These are phyloP conservation scores for Aphrocallistes beatrix DNA, from an alignment of 37 sponge, comb jelly and placozoan species.

Conservation along the genomic window DNA sequence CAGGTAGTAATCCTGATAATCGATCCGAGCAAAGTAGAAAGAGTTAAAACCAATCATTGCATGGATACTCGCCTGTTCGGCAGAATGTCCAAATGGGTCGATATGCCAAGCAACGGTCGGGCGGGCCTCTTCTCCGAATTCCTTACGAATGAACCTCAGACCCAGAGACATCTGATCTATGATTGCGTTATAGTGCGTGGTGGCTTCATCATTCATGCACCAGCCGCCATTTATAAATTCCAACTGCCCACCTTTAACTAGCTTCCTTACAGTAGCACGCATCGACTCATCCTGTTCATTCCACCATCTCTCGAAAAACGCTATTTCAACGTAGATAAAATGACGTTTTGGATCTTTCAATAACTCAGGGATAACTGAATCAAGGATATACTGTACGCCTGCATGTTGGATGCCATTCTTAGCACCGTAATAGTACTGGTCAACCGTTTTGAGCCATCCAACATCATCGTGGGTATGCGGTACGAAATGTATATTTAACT, in stretches of 20 bases:
- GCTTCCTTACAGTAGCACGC: constrained; percentile 31
- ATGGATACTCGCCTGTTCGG: constrained; percentile 39
- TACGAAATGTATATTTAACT: constrained; percentile 79
- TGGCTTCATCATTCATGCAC: constrained; percentile 94
- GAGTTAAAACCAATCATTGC: constrained; percentile 68
- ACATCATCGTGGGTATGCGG: constrained; percentile 94
- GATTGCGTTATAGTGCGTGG: constrained; percentile 78
- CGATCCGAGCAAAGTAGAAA: constrained; percentile 76
- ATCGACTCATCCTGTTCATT: too few relatives aligned
- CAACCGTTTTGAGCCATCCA: constrained; percentile 91
- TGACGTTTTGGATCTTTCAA: constrained; percentile 31
- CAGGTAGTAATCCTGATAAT: constrained; percentile 54
- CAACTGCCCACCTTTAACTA: constrained; percentile 58
- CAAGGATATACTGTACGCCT: constrained; percentile 79
- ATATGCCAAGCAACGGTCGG: constrained; percentile 54
- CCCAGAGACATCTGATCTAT: constrained; percentile 77
- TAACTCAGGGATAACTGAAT: constrained; percentile 68
- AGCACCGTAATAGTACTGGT: constrained; percentile 85
- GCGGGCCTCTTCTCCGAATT: constrained; percentile 33
- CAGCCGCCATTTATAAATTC: constrained; percentile 95
- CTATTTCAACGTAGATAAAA: constrained; percentile 88
- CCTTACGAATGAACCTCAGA: background rate
- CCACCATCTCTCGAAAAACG: constrained; percentile 82
- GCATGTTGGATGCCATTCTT: constrained; percentile 38
- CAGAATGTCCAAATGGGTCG: constrained; percentile 68